Conservation (phyloP, 2,797 vertebrate genomes). For the Neomorphus geoffroyi region DNA sequence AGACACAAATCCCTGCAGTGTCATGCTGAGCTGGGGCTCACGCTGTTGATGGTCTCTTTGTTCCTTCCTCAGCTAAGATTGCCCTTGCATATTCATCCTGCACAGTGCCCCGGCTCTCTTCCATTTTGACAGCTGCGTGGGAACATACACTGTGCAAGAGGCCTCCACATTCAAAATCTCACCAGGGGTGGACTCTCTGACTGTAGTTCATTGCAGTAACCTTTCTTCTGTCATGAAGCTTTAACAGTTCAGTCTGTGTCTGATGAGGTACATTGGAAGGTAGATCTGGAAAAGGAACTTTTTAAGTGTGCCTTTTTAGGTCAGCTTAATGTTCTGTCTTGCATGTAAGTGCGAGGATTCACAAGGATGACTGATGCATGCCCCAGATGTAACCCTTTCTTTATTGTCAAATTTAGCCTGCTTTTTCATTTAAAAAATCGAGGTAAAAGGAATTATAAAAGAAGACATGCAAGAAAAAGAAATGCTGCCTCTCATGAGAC, state of each 20-base stretch:
- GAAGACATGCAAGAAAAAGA: neutral
- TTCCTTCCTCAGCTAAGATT: neutral
- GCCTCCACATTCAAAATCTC: neutral
- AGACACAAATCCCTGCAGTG: neutral
- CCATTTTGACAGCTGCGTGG: neutral
- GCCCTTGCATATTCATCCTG: neutral
- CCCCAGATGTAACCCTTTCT: neutral
- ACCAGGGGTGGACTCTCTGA: neutral
- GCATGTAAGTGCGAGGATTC: neutral
- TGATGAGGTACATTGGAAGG: neutral
- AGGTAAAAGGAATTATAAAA: neutral
- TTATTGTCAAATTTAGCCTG: neutral
- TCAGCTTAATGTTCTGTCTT: neutral
- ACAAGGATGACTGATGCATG: neutral
- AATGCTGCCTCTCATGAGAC: neutral
- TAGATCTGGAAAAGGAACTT: neutral
- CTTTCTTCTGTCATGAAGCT: neutral
- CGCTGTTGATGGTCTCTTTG: neutral
- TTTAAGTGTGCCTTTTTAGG: neutral
- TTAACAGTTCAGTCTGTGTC: neutral
- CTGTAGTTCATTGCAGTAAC: neutral
- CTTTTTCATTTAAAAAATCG: neutral
- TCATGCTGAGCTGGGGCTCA: neutral
- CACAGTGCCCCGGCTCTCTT: neutral
- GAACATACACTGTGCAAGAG: neutral